Conservation (phyloP, 2,888 invertebrate genomes). For the Carpatolechia fugitivella region DNA sequence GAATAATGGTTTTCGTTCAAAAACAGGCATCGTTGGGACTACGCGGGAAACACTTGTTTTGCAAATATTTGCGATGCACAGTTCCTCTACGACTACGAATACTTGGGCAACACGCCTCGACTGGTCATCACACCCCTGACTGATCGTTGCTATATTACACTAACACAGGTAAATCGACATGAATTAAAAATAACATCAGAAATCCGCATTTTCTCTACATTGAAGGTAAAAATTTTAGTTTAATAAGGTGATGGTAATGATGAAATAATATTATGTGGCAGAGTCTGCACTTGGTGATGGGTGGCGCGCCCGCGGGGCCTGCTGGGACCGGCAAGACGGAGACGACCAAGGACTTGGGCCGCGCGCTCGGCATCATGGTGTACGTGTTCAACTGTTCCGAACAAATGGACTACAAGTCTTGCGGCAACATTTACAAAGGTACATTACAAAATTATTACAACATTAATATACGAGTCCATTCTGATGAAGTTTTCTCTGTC, state of each 20-base stretch:
- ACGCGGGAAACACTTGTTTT: conserved; percentile 87
- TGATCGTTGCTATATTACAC: conserved; percentile 96
- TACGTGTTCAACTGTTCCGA: conserved; percentile 99
- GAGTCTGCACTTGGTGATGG: conserved; percentile 95
- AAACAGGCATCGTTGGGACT: conserved; percentile 90
- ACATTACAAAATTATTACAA: no score
- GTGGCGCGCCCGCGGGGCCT: conserved; percentile 97
- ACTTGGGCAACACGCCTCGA: conserved; percentile 95
- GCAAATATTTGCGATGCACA: conserved; percentile 97
- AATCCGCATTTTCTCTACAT: no score
- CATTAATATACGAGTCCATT: no score
- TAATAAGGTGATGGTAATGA: no score
- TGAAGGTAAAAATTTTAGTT: no score
- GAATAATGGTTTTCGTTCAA: not conserved
- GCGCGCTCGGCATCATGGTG: conserved; percentile 96
- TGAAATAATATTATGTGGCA: conserved; percentile 36
- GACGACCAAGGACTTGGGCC: conserved; percentile 96
- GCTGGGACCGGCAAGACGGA: conserved; percentile 98
- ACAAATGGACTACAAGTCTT: conserved; percentile 98
- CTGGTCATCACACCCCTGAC: conserved; percentile 97
- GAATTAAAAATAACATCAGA: no score
- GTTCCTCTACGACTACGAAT: conserved; percentile 95
- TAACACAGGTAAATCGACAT: conserved; percentile 89
- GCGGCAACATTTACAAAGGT: conserved; percentile 96
- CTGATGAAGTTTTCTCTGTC: no score